phyloP scores from a whole-genome alignment of 2,797 vertebrate species.

The Synaphobranchus kaupii region DNA sequence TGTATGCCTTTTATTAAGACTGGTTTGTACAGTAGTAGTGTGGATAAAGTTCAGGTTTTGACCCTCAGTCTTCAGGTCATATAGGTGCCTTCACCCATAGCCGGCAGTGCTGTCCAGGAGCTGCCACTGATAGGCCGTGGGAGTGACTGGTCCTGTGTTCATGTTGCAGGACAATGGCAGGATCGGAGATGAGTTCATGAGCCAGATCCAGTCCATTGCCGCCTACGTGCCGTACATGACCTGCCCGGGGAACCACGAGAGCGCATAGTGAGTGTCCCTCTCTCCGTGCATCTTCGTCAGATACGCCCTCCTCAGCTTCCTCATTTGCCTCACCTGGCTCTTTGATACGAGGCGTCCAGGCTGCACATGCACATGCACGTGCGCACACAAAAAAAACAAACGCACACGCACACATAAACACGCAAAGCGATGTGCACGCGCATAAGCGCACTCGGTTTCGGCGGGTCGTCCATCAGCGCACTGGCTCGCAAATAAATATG shows the following conservation, averaged over 20 bases:
- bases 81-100: neutral
- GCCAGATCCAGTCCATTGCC: constrained; percentile 83
- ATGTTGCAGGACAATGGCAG: constrained; percentile 76
- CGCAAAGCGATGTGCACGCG: neutral
- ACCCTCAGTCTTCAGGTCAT: neutral
- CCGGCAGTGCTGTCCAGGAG: neutral
- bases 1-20: neutral
- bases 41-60: neutral
- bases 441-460: neutral
- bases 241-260: constrained; percentile 87
- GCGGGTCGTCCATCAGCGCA: too few relatives aligned
- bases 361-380: neutral
- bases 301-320: neutral
- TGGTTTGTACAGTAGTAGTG: neutral
- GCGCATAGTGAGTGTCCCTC: constrained; percentile 76
- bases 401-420: neutral
- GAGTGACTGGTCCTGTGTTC: neutral
- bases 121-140: constrained; percentile 21
- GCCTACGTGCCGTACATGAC: constrained; percentile 90
- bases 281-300: neutral
- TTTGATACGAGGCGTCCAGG: neutral
- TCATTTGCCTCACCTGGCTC: neutral
- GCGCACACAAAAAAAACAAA: neutral
- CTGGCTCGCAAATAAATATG: neutral
- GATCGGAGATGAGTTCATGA: constrained; percentile 88